Percentiles rank a stretch among this genome's conserved stretches.
These are phyloP conservation scores for Ascaphus truei DNA, from an alignment of 2,113 vertebrate genomes.

Conservation along the genomic window DNA sequence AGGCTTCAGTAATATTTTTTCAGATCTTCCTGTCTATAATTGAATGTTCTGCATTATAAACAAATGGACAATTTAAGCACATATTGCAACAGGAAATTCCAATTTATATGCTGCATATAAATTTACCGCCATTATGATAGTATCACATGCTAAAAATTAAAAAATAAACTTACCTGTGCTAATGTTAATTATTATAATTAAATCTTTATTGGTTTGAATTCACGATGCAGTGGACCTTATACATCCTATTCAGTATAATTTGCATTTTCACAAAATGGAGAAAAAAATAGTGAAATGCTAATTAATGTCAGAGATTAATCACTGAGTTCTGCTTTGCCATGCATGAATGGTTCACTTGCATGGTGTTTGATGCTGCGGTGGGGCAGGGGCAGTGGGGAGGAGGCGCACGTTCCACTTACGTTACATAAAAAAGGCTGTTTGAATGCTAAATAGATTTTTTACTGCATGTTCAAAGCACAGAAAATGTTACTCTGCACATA, in stretches of 20 bases:
- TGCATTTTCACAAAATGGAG: constrained; percentile 7
- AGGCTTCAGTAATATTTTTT: no score
- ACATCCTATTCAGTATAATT: background rate
- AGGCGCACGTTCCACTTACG: no score
- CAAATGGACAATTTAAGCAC: background rate
- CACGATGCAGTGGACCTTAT: background rate
- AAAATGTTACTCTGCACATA: background rate
- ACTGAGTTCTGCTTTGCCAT: background rate
- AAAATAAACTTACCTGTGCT: background rate
- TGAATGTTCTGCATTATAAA: background rate
- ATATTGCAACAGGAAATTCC: background rate
- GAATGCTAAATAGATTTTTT: background rate
- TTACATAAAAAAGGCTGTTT: background rate
- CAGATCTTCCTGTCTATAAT: no score
- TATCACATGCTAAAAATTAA: background rate
- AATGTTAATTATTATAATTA: background rate
- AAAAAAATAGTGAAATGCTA: constrained; percentile 4
- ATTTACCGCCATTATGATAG: background rate
- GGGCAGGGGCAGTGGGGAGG: background rate
- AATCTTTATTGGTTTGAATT: constrained; percentile 1
- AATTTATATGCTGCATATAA: background rate
- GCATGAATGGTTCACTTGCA: background rate
- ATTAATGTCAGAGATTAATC: constrained; percentile 33
- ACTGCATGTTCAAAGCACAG: background rate
- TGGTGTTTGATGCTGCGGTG: background rate